Conservation (phyloP, 2,113 vertebrate genomes). For the Fregetta grallaria region DNA sequence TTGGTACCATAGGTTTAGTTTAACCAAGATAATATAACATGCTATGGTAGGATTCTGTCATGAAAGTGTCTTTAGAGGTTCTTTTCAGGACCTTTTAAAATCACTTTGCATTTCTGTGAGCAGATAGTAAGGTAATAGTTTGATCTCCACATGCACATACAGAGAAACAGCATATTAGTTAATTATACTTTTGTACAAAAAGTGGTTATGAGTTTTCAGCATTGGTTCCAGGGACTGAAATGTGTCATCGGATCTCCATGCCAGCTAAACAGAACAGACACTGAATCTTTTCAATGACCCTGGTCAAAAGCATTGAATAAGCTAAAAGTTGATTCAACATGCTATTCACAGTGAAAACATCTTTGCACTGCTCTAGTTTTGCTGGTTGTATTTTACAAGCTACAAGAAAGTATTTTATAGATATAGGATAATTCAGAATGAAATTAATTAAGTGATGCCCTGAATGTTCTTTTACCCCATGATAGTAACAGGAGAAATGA, state of each 20-base stretch:
- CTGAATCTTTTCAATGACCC: background rate
- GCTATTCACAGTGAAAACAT: background rate
- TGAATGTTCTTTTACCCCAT: background rate
- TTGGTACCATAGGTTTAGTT: background rate
- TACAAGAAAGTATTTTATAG: background rate
- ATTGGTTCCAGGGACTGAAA: background rate
- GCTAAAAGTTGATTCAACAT: background rate
- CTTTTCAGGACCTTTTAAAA: background rate
- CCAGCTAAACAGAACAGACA: background rate
- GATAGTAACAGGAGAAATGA: background rate
- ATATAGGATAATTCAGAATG: background rate
- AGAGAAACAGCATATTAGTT: background rate
- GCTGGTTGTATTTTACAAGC: background rate
- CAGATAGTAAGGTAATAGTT: background rate
- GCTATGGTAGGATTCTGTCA: background rate
- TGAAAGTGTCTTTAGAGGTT: background rate
- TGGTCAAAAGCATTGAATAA: background rate
- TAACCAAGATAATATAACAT: background rate
- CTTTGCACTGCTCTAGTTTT: background rate
- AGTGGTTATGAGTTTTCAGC: background rate
- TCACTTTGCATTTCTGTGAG: background rate
- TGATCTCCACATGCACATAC: background rate
- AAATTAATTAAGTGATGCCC: background rate
- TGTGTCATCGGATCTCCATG: background rate
- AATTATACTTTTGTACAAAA: background rate